Conservation (phyloP, 2,888 invertebrate genomes). For the Pyrrhosoma nymphula region DNA sequence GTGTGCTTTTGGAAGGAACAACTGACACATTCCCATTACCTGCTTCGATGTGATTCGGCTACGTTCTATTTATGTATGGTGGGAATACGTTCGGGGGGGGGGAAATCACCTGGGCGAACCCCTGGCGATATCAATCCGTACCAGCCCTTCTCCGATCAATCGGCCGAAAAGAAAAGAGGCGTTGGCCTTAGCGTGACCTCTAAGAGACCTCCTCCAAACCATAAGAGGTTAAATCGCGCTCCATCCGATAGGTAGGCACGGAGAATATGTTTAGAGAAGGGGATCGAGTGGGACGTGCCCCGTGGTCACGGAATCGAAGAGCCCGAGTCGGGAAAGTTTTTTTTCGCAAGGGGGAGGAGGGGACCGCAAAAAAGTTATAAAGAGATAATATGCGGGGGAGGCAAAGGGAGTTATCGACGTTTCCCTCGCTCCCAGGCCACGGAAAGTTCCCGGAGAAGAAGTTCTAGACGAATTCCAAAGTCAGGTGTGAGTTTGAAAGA, state of each 20-base stretch:
- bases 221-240: neutral
- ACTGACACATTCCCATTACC: neutral
- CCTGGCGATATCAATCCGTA: neutral
- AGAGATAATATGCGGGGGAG: neutral
- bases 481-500: neutral
- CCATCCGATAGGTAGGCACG: neutral
- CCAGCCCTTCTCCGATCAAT: neutral
- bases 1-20: too few species aligned
- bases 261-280: neutral
- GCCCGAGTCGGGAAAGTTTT: neutral
- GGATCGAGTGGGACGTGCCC: neutral
- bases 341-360: neutral
- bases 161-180: neutral
- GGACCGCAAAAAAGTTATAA: neutral
- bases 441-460: neutral
- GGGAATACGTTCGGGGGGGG: neutral
- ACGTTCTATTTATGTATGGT: neutral
- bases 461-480: neutral
- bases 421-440: neutral
- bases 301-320: neutral
- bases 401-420: neutral
- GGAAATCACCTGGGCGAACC: neutral
- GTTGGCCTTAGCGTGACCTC: conserved; percentile 27
- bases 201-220: neutral
- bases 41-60: neutral